phyloP scores from a whole-genome alignment of 2,113 vertebrate species.

The Crotalus horridus region DNA sequence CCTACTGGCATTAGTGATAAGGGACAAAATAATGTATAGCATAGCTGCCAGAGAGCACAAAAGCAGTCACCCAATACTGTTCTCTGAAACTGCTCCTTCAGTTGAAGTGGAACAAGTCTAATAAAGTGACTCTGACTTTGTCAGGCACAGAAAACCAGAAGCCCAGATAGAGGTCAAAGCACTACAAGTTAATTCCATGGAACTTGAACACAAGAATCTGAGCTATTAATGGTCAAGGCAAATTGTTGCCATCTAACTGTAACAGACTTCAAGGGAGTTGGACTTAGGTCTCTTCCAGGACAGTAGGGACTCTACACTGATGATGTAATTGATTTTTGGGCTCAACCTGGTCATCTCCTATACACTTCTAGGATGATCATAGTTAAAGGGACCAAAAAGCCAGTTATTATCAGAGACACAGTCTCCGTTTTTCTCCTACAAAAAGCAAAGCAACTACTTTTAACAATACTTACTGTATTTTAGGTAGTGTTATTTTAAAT shows the following conservation, averaged over 20 bases:
- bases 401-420: neutral
- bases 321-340: neutral
- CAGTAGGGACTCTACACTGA: neutral
- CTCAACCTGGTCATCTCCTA: neutral
- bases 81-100: neutral
- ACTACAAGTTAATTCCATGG: neutral
- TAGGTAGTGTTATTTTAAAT: neutral
- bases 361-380: neutral
- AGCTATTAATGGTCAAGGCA: neutral
- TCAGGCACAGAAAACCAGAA: too few relatives aligned
- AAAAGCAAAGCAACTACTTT: neutral
- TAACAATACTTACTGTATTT: neutral
- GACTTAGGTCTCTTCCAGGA: too few relatives aligned
- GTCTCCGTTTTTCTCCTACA: neutral
- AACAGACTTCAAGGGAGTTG: neutral
- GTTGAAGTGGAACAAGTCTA: neutral
- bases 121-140: neutral
- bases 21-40: neutral
- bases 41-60: neutral
- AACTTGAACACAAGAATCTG: neutral
- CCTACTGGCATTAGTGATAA: neutral
- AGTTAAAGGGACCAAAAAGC: neutral
- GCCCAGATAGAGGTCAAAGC: neutral
- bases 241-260: neutral
- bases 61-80: neutral